phyloP scores from a whole-genome alignment of 2,888 invertebrate species.

The Agonopterix subpropinquella region DNA sequence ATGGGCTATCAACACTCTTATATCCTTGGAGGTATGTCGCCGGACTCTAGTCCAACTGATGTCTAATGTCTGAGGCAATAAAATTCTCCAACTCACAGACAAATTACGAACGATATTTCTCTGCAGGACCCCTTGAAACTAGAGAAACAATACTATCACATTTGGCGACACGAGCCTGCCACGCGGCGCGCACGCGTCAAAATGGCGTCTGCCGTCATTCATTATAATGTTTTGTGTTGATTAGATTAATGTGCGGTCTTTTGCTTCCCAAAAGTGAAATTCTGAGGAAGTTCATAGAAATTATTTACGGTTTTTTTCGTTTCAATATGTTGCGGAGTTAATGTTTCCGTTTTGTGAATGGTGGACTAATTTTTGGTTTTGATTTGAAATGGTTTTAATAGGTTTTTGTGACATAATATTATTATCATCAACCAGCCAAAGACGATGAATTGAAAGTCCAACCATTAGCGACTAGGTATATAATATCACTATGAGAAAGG shows the following conservation, averaged over 20 bases:
- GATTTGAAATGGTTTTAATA: too few relatives aligned
- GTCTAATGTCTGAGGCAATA: too few relatives aligned
- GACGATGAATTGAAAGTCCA: too few relatives aligned
- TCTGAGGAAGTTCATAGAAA: neutral
- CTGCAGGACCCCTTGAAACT: too few relatives aligned
- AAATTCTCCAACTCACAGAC: neutral
- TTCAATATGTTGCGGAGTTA: conserved; percentile 5
- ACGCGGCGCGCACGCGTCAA: conserved; percentile 26
- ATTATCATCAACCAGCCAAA: too few relatives aligned
- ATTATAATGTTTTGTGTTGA: conserved; percentile 48
- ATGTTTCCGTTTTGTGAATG: conserved; percentile 9
- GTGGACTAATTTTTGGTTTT: neutral
- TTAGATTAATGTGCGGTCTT: conserved; percentile 41
- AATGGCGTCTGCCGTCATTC: conserved; percentile 42
- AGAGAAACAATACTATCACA: conserved; percentile 36
- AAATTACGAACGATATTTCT: neutral
- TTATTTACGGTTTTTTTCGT: conserved; percentile 8
- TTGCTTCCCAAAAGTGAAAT: neutral
- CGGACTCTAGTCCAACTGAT: too few relatives aligned
- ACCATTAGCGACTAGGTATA: too few relatives aligned
- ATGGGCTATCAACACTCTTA: too few relatives aligned
- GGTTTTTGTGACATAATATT: too few relatives aligned
- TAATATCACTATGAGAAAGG: too few relatives aligned
- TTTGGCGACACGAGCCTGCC: conserved; percentile 41
- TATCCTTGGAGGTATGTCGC: too few relatives aligned